Evolutionary conservation across 1,140 invertebrate species (phyloP), one percentile per base, ranked within the genome.

Genomic region (Pectinophora gossypiella): DNA sequence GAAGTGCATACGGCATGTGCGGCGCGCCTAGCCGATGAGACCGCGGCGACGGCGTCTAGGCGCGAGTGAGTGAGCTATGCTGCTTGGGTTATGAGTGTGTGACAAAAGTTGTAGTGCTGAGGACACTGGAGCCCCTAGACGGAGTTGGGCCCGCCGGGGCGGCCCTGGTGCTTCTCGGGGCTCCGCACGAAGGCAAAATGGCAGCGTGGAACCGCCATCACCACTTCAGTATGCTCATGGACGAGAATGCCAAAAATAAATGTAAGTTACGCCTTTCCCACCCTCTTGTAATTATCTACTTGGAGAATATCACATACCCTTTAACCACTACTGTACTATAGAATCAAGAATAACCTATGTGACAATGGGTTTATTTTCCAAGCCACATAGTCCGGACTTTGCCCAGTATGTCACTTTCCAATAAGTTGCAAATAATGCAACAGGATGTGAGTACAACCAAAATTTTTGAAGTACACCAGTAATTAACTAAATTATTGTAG

Each of bases 191-290:
- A 85, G 88, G 89, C 85, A 90, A 86, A 77, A 89, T 89, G 87
- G 87, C 90, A 85, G 91, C 91, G 88, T 93, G 91, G 91, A 92
- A 92, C 79, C 92, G 91, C 76, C 91, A 93, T 80, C 91, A 94
- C 85, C 91, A 92, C 76, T 89, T 92, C 72, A 88, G 84, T 78
- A 91, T 92, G 90, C 89, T 92, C 66, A 91, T 92, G 90, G 92
- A 93, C 81, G 92, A 92, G 78, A 88, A 88, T 81, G 90, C 90
- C 76, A 92, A 92, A 88, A 89, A 90, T 65, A 93, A 92, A 91
- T 85, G 92, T 93, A 84, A 91, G 91, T 90, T 72, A 23, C 43
- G 20, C 10, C 32, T 40, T 54, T 19, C 18, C 1, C 9, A 40
- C 19, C 9, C n/a, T n/a, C n/a, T n/a, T n/a, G n/a, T n/a, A n/a